These are phyloP conservation scores for Ivindomyrus marchei DNA, from an alignment of 2,113 vertebrate species.

Conservation along the genomic window DNA sequence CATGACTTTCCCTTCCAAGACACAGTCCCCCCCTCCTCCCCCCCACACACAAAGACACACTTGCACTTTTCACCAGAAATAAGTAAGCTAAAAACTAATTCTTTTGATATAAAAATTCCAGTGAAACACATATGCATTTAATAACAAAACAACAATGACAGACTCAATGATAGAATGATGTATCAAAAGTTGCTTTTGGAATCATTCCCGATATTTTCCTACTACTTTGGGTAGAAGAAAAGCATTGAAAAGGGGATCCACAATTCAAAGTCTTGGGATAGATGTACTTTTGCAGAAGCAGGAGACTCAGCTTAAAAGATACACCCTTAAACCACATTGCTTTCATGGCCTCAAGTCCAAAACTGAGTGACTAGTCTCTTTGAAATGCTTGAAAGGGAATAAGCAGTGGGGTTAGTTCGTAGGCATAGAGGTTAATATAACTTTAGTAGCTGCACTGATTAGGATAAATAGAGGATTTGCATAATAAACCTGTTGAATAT, in stretches of 20 bases:
- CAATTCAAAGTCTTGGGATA: not conserved
- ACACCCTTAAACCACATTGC: not conserved
- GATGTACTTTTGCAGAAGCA: not conserved
- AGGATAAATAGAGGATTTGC: not conserved
- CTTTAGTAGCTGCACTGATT: not conserved
- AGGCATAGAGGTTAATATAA: not conserved
- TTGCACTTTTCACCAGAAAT: not conserved
- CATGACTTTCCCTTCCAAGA: not conserved
- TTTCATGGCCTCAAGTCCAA: constrained; percentile 5
- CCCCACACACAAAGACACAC: not conserved
- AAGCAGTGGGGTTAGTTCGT: not conserved
- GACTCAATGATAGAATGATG: not conserved
- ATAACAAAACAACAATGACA: not conserved
- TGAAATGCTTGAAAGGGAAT: not conserved
- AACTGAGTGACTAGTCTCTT: not conserved
- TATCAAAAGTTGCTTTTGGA: not conserved
- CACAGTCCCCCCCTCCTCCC: not conserved
- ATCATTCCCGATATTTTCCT: not conserved
- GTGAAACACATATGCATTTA: not conserved
- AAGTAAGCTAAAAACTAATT: not conserved
- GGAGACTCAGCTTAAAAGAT: not conserved
- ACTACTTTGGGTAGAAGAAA: not conserved
- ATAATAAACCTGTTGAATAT: not conserved
- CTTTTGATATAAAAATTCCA: not conserved
- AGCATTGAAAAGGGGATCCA: not conserved